Percentiles rank a stretch among this genome's conserved stretches.
Evolutionary conservation across 2,797 vertebrate species (phyloP).

Genomic region (Xiphophorus birchmanni): DNA sequence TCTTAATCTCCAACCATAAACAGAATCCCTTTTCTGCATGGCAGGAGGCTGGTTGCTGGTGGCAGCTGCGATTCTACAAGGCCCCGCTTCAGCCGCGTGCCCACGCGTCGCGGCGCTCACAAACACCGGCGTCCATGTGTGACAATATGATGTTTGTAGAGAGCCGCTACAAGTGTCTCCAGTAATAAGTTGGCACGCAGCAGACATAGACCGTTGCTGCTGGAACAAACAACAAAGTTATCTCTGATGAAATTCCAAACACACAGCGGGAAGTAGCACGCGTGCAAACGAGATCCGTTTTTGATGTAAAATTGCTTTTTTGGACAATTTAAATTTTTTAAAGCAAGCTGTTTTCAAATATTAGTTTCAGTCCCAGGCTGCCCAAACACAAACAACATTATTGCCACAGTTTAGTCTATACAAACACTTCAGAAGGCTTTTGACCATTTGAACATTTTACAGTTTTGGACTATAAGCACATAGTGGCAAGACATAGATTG

Average conservation of each 20-base stretch:
- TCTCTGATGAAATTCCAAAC: constrained; percentile 67
- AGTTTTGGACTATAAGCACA: background rate
- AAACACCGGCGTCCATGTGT: constrained; percentile 81
- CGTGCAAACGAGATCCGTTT: constrained; percentile 54
- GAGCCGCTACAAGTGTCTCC: constrained; percentile 78
- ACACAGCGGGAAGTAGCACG: constrained; percentile 59
- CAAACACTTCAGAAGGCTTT: constrained; percentile 15
- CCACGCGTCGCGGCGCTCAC: constrained; percentile 77
- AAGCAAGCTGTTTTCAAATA: constrained; percentile 26
- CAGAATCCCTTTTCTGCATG: constrained; percentile 76
- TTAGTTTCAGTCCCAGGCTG: constrained; percentile 15
- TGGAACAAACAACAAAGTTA: constrained; percentile 72
- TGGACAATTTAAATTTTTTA: constrained; percentile 48
- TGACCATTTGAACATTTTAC: constrained; percentile 22
- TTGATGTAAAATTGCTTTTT: constrained; percentile 56
- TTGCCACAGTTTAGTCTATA: constrained; percentile 9
- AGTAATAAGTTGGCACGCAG: constrained; percentile 76
- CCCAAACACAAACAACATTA: constrained; percentile 18
- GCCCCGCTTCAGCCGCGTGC: constrained; percentile 61
- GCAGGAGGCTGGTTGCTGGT: constrained; percentile 66
- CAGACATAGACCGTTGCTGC: constrained; percentile 56
- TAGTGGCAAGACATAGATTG: background rate
- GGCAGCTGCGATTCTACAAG: constrained; percentile 60
- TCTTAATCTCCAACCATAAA: constrained; percentile 74
- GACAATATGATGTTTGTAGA: constrained; percentile 81